A percentile compares a stretch with the other conserved stretches of the same genome.
Evolutionary conservation across 1,140 invertebrate genomes (phyloP).

Genomic region (Solenopsis invicta): DNA sequence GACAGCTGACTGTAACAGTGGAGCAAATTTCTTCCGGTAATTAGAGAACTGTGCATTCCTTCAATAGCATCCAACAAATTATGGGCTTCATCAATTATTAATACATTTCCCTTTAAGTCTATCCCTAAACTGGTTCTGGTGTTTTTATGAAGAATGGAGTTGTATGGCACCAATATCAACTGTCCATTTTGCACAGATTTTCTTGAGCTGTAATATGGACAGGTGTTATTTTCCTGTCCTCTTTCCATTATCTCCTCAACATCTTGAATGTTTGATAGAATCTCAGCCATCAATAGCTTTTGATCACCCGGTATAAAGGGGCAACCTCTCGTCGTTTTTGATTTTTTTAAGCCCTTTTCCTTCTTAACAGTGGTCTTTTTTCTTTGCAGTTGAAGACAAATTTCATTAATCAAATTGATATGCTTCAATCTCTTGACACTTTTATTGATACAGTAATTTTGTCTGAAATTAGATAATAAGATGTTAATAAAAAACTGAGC

Average conservation of each 20-base stretch:
- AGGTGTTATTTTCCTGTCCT: conserved; percentile 92
- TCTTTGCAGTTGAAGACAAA: conserved; percentile 95
- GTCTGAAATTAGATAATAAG: conserved; percentile 86
- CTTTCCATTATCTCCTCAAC: conserved; percentile 94
- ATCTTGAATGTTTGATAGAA: conserved; percentile 92
- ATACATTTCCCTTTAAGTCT: conserved; percentile 93
- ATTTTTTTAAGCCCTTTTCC: conserved; percentile 89
- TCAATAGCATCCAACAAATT: conserved; percentile 97
- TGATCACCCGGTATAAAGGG: conserved; percentile 90
- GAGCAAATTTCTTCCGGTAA: conserved; percentile 90
- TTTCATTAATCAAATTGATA: conserved; percentile 96
- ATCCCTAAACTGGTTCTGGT: conserved; percentile 92
- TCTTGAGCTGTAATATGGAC: conserved; percentile 96
- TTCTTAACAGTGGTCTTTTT: conserved; percentile 88
- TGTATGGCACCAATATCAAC: conserved; percentile 94
- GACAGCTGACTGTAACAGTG: conserved; percentile 91
- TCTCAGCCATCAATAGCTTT: conserved; percentile 89
- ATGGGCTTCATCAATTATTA: conserved; percentile 99
- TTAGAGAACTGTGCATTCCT: conserved; percentile 93
- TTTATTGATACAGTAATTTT: conserved; percentile 97
- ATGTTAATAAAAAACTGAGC: conserved; percentile 22
- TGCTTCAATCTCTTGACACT: conserved; percentile 92
- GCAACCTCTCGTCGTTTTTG: conserved; percentile 89
- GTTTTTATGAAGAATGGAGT: conserved; percentile 94
- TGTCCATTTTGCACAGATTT: conserved; percentile 93